Evolutionary conservation across 2,113 vertebrate species (phyloP).

Genomic region (Pseudolaguvia tuberculata): DNA sequence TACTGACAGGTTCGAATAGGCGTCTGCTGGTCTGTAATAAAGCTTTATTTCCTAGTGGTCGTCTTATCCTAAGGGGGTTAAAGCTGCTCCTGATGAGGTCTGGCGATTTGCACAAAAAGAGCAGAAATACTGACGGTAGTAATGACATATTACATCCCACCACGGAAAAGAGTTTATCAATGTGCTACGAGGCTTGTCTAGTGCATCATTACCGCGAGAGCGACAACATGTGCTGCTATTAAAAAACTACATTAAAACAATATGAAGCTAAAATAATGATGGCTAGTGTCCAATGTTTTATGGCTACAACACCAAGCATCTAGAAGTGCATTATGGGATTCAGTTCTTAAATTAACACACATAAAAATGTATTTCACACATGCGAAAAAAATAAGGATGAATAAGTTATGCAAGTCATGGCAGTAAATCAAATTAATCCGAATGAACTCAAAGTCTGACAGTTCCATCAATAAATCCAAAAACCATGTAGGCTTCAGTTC

Average conservation of each 20-base stretch:
- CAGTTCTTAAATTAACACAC: conserved; percentile 48
- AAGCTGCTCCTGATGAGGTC: not conserved
- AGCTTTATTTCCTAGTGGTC: not conserved
- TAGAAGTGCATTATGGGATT: not conserved
- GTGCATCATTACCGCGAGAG: not conserved
- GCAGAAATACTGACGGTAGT: conserved; percentile 5
- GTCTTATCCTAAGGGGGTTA: not conserved
- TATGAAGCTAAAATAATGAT: not conserved
- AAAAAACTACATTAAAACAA: not conserved
- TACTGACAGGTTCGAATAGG: not conserved
- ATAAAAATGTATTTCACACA: conserved; percentile 67
- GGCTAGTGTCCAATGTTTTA: not conserved
- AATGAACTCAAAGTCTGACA: not conserved
- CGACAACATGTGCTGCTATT: not conserved
- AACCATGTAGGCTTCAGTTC: not conserved
- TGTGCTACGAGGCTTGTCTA: not conserved
- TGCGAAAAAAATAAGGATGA: not conserved
- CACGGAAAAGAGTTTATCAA: not conserved
- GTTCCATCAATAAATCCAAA: no score
- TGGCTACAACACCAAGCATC: conserved; percentile 9
- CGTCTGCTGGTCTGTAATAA: not conserved
- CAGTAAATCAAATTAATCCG: not conserved
- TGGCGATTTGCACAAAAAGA: not conserved
- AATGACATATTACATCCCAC: not conserved
- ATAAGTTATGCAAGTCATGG: not conserved